Percentiles rank a stretch among this genome's conserved stretches.
phyloP scores from a whole-genome alignment of 2,797 vertebrate genomes.

The Botia almorhae region DNA sequence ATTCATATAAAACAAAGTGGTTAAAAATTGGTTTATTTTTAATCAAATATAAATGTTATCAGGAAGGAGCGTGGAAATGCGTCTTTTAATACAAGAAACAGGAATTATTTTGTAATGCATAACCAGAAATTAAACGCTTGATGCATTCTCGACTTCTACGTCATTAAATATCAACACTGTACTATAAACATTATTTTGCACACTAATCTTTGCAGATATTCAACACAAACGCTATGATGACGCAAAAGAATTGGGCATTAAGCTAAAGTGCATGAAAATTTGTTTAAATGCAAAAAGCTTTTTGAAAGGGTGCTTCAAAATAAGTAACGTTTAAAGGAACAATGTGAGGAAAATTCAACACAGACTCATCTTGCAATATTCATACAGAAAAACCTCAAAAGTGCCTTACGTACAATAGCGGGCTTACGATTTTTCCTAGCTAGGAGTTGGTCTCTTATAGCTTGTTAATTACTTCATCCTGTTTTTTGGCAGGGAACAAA shows the following conservation, averaged over 20 bases:
- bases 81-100: too few species aligned
- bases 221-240: background rate
- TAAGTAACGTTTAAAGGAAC: conserved; percentile 36
- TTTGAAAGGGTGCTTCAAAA: conserved; percentile 11
- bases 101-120: too few species aligned
- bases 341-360: conserved; percentile 68
- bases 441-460: conserved; percentile 69
- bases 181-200: background rate
- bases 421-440: conserved; percentile 64
- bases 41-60: too few species aligned
- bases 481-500: conserved; percentile 54
- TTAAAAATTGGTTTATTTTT: too few species aligned
- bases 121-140: too few species aligned
- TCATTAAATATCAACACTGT: background rate
- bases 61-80: too few species aligned
- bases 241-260: background rate
- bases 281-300: conserved; percentile 11
- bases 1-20: too few species aligned
- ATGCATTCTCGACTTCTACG: background rate
- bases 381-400: conserved; percentile 71
- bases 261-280: conserved; percentile 11
- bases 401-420: conserved; percentile 63
- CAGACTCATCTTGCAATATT: conserved; percentile 65
- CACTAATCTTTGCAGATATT: background rate
- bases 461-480: conserved; percentile 75